phyloP scores from a whole-genome alignment of 2,888 invertebrate species.

The Clusia tigrina region DNA sequence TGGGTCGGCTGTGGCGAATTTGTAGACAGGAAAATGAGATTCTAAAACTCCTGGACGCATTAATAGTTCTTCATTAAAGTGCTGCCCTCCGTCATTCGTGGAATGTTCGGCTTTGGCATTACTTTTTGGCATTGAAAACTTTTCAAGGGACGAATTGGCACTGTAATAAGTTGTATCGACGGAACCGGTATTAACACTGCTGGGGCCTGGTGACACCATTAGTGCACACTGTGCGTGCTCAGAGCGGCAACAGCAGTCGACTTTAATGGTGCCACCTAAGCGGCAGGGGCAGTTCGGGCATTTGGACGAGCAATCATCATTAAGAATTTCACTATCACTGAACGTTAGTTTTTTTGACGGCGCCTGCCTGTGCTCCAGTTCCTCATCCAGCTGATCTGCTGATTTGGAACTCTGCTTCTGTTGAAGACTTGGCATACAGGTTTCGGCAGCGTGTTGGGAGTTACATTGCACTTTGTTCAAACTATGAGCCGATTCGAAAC shows the following conservation, averaged over 20 bases:
- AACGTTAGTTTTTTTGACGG: constrained; percentile 60
- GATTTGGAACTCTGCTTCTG: constrained; percentile 65
- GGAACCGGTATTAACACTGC: constrained; percentile 44
- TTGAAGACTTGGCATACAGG: constrained; percentile 20
- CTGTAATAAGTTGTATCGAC: constrained; percentile 63
- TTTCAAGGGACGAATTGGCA: constrained; percentile 61
- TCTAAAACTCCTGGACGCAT: constrained; percentile 62
- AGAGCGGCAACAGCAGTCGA: constrained; percentile 51
- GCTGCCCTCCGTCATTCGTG: constrained; percentile 34
- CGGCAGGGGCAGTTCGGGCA: constrained; percentile 61
- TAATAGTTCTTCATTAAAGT: constrained; percentile 16
- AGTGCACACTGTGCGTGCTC: constrained; percentile 50
- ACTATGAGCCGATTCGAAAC: constrained; percentile 56
- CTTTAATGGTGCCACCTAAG: constrained; percentile 33
- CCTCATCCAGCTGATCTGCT: constrained; percentile 68
- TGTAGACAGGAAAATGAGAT: constrained; percentile 63
- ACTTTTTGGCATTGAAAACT: constrained; percentile 44
- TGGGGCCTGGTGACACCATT: not conserved
- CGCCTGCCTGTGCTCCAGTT: constrained; percentile 46
- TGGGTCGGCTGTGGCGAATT: constrained; percentile 27
- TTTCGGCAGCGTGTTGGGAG: constrained; percentile 10
- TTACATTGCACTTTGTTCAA: constrained; percentile 42
- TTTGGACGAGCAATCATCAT: constrained; percentile 52
- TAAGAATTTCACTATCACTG: constrained; percentile 62
- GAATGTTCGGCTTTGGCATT: constrained; percentile 12